Evolutionary conservation across 2,113 vertebrate species (phyloP).

Genomic region (Colistium nudipinnis): DNA sequence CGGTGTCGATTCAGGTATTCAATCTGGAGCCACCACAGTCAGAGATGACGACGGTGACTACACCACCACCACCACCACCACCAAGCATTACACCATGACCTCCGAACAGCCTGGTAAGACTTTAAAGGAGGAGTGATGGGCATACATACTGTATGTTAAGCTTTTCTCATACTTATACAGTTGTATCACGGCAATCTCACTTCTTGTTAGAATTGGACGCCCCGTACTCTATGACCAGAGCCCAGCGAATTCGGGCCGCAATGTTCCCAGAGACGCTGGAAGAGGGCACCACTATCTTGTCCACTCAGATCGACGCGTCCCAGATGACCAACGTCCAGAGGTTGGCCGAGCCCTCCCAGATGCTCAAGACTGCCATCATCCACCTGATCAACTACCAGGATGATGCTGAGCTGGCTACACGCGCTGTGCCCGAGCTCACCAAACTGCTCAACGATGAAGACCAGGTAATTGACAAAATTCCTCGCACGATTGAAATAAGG

Average conservation of each 20-base stretch:
- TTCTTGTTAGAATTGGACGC: slow-evolving; percentile 82
- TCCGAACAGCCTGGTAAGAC: slow-evolving; percentile 72
- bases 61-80: slow-evolving; percentile 76
- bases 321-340: slow-evolving; percentile 96
- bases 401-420: slow-evolving; percentile 92
- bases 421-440: slow-evolving; percentile 95
- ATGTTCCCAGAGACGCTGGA: slow-evolving; percentile 92
- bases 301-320: slow-evolving; percentile 86
- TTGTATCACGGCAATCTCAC: background rate
- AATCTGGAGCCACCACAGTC: slow-evolving; percentile 90
- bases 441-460: slow-evolving; percentile 97
- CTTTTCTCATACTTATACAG: background rate
- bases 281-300: slow-evolving; percentile 82
- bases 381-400: slow-evolving; percentile 99
- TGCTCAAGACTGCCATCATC: slow-evolving; percentile 93
- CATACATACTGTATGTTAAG: no score
- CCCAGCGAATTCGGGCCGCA: slow-evolving; percentile 88
- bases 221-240: slow-evolving; percentile 86
- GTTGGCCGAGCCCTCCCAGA: slow-evolving; percentile 93
- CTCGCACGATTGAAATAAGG: background rate
- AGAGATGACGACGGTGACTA: slow-evolving; percentile 85
- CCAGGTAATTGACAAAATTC: slow-evolving; percentile 76
- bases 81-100: slow-evolving; percentile 86
- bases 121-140: background rate
- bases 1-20: slow-evolving; percentile 89